Base-by-base conservation (phyloP, 2,797 vertebrate genomes). In the Lindbergichthys nudifrons region DNA sequence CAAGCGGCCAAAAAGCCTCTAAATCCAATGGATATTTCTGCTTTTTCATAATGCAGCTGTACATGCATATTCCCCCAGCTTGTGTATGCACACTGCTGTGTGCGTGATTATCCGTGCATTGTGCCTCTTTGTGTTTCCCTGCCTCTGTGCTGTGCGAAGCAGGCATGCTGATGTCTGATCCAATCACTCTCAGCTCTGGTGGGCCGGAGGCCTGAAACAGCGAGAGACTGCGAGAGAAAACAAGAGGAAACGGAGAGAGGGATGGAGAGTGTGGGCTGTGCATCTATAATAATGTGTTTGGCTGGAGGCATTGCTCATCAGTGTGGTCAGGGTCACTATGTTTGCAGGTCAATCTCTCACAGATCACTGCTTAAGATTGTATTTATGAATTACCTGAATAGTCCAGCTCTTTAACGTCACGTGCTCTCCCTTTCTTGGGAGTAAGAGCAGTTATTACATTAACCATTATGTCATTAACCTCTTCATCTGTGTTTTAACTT, bases 161-260 rank as follows among this genome's bases (percentile, higher is more conserved):
- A 70, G 80, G 76, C 85, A 77, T 70, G 73, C 82, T 71, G 79
- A 86, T 86, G 87, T 92, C 86, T 87, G 82, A 87, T 90, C 81
- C 83, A 73, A 87, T 92, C 87, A 88, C 73, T 75, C 83, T 87
- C 84, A 85, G 73, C 84, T 80, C 73, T 68, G 78, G 69, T 81
- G 73, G 80, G 80, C 82, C 75, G 67, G 58, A 86, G 86, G 81
- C 78, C 83, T 61, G 81, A 75, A 82, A 85, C 74, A 76, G 75
- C 26, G 23, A 70, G 79, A 65, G 58, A 60, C 32, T 11, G 57
- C 1, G 18, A 70, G 63, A 69, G 43, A 73, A 60, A 70, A 78
- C 62, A 67, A 77, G 32, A 46, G 61, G 76, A 81, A 82, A 61
- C 48, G 4, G 43, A 75, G 56, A 57, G 62, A 58, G 21, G 13